These are phyloP conservation scores for Omphaloscelis lunosa DNA, from an alignment of 2,888 invertebrate species.

Conservation along the genomic window DNA sequence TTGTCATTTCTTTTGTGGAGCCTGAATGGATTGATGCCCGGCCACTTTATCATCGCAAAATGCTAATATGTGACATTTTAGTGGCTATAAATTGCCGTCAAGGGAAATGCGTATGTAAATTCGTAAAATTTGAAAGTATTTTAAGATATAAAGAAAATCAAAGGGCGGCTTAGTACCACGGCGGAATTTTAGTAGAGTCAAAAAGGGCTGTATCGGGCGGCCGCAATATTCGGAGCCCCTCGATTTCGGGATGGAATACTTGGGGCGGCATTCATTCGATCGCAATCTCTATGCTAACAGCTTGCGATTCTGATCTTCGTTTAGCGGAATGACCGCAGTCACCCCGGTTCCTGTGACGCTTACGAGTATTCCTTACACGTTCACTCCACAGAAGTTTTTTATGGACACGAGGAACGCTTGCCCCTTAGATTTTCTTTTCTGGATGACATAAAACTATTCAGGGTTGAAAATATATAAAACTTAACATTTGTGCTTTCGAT, in stretches of 20 bases:
- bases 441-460: conserved; percentile 78
- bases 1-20: conserved; percentile 74
- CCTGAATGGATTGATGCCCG: conserved; percentile 72
- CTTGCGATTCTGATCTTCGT: conserved; percentile 91
- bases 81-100: conserved; percentile 69
- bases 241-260: conserved; percentile 89
- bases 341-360: conserved; percentile 87
- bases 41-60: conserved; percentile 70
- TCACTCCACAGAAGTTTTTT: conserved; percentile 88
- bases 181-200: conserved; percentile 85
- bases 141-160: conserved; percentile 83
- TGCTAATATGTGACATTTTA: conserved; percentile 68
- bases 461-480: conserved; percentile 67
- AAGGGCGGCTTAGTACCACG: conserved; percentile 82
- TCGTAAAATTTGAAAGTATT: conserved; percentile 77
- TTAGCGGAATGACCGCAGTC: conserved; percentile 91
- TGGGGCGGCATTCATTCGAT: conserved; percentile 89
- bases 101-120: conserved; percentile 72
- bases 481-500: conserved; percentile 60
- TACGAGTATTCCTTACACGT: conserved; percentile 88
- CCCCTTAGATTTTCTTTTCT: conserved; percentile 82
- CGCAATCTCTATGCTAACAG: conserved; percentile 91
- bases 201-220: conserved; percentile 85
- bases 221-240: conserved; percentile 88
- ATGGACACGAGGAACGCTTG: conserved; percentile 84